Evolutionary conservation across 92 coral and sea anemone genomes (phyloP).

Genomic region (Plumapathes pennacea): DNA sequence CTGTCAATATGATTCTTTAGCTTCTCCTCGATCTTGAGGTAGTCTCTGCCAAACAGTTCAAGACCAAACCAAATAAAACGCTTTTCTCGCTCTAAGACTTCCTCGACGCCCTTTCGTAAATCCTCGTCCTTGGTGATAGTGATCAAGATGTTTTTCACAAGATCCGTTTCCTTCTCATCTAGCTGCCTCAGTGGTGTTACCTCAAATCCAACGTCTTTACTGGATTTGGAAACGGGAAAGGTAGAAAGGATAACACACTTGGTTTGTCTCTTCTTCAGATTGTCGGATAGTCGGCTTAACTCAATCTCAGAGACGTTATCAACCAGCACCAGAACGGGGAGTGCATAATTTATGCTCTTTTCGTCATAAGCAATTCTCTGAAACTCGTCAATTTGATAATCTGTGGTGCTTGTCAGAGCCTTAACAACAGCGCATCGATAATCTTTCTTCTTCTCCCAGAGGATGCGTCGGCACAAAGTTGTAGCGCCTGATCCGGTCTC

Average conservation of each 20-base stretch:
- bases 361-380: slow-evolving; percentile 22
- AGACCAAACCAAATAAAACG: slow-evolving; percentile 65
- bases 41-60: slow-evolving; percentile 54
- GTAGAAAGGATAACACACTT: slow-evolving; percentile 57
- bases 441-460: slow-evolving; percentile 37
- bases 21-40: slow-evolving; percentile 38
- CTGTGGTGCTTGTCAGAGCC: slow-evolving; percentile 37
- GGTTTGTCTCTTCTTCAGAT: slow-evolving; percentile 22
- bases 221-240: slow-evolving; percentile 27
- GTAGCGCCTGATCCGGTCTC: slow-evolving; percentile 71
- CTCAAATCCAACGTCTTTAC: slow-evolving; percentile 5
- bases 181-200: slow-evolving; percentile 30
- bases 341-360: slow-evolving; percentile 4
- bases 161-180: slow-evolving; percentile 29
- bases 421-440: slow-evolving; percentile 63
- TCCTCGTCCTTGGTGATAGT: slow-evolving; percentile 24
- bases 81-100: slow-evolving; percentile 41
- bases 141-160: slow-evolving; percentile 34
- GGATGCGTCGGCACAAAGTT: slow-evolving; percentile 56
- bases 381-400: slow-evolving; percentile 40
- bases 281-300: slow-evolving; percentile 8
- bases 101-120: slow-evolving; percentile 29
- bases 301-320: slow-evolving; percentile 44
- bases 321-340: slow-evolving; percentile 27
- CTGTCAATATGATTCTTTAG: slow-evolving; percentile 41